These are phyloP conservation scores for Oreochromis grahami DNA, from an alignment of 2,797 vertebrate genomes.

Conservation along the genomic window DNA sequence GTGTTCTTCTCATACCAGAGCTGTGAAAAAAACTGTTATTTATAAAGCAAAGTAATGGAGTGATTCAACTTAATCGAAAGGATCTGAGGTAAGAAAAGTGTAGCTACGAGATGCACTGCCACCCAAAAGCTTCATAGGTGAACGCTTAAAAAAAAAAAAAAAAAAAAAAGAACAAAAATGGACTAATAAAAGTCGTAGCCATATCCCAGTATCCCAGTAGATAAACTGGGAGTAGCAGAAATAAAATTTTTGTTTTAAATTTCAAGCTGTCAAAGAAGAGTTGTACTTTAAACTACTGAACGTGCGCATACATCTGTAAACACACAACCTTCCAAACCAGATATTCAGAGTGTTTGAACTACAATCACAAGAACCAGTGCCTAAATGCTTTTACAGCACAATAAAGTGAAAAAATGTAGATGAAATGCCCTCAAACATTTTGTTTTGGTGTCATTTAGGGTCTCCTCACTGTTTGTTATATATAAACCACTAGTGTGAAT, in stretches of 20 bases:
- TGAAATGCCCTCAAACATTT: not conserved
- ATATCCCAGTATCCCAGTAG: not conserved
- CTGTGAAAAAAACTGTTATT: slow-evolving; percentile 19
- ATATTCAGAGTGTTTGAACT: not conserved
- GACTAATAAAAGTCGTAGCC: not conserved
- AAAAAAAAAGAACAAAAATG: rapidly evolving
- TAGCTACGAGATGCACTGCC: not conserved
- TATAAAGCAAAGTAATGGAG: not conserved
- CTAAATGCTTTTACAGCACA: not conserved
- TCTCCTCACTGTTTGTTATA: not conserved
- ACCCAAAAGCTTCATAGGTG: slow-evolving; percentile 6
- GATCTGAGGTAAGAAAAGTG: slow-evolving; percentile 5
- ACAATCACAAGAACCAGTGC: not conserved
- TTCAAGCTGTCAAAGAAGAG: not conserved
- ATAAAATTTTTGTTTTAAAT: not conserved
- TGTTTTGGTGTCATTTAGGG: not conserved
- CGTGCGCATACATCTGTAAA: not conserved
- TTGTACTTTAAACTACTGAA: not conserved
- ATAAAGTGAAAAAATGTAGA: not conserved
- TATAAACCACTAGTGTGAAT: not conserved
- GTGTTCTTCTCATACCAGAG: not conserved
- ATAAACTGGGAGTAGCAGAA: not conserved
- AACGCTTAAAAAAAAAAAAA: not conserved
- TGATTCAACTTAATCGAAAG: slow-evolving; percentile 1
- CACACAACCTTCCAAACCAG: not conserved